Conservation (phyloP, 2,888 invertebrate species). For the Aspidiotus rigidus region DNA sequence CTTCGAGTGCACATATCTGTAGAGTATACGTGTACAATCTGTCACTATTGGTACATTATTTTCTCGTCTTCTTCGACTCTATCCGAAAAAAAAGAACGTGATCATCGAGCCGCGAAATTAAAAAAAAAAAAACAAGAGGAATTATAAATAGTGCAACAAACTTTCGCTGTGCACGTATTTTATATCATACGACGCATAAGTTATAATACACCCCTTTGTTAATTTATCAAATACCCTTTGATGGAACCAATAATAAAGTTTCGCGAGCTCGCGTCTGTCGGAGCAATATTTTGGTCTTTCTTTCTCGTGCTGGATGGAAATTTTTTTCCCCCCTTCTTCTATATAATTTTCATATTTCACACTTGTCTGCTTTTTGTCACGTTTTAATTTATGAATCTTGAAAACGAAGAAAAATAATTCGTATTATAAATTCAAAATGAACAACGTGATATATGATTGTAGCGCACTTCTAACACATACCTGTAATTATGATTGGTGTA, state of each 20-base stretch:
- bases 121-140: conserved; percentile 30
- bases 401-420: neutral
- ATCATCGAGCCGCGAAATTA: conserved; percentile 38
- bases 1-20: no score
- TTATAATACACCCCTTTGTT: conserved; percentile 20
- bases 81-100: conserved; percentile 29
- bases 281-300: conserved; percentile 4
- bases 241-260: conserved; percentile 24
- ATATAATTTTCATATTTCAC: conserved; percentile 36
- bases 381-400: conserved; percentile 21
- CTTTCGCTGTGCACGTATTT: neutral
- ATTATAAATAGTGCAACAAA: conserved; percentile 30
- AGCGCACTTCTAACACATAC: no score
- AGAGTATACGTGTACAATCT: no score
- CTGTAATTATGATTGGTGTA: no score
- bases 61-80: conserved; percentile 5
- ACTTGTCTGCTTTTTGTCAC: conserved; percentile 34
- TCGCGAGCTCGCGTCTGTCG: neutral
- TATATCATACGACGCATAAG: neutral
- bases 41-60: no score
- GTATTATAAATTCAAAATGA: neutral
- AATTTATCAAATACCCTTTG: conserved; percentile 30
- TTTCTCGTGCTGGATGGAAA: neutral
- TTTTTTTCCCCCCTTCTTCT: conserved; percentile 10
- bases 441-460: no score